Conservation (phyloP, 2,797 vertebrate species). For the Sebastiscus albofasciatus region DNA sequence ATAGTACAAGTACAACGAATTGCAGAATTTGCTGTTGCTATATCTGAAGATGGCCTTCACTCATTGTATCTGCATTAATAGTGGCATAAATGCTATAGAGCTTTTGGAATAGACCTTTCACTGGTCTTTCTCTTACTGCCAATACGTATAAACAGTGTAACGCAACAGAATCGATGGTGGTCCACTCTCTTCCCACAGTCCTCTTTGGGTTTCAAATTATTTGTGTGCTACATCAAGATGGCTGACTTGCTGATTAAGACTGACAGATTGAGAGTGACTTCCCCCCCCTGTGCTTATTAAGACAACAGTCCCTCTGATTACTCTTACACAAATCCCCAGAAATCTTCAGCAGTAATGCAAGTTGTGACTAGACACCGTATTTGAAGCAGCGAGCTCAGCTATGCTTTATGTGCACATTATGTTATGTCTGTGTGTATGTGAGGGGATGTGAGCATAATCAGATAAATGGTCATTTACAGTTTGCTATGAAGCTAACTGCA, state of each 20-base stretch:
- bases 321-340: conserved; percentile 6
- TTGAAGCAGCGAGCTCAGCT: neutral
- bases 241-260: conserved; percentile 35
- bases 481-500: neutral
- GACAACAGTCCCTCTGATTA: neutral
- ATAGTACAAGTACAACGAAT: no score
- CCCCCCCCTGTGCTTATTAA: neutral
- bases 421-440: neutral
- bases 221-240: conserved; percentile 19
- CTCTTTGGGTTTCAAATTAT: conserved; percentile 49
- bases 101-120: no score
- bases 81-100: no score
- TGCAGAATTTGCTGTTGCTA: no score
- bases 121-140: neutral
- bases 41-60: no score
- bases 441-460: neutral
- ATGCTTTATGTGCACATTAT: neutral
- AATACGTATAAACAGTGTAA: neutral
- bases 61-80: no score
- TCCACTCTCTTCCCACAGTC: neutral
- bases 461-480: neutral
- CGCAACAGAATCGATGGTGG: neutral
- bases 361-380: neutral
- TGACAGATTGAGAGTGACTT: conserved; percentile 30
- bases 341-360: neutral